A percentile compares a stretch with the other conserved stretches of the same genome.
phyloP scores from a whole-genome alignment of 2,113 vertebrate species.

The Actenoides hombroni region DNA sequence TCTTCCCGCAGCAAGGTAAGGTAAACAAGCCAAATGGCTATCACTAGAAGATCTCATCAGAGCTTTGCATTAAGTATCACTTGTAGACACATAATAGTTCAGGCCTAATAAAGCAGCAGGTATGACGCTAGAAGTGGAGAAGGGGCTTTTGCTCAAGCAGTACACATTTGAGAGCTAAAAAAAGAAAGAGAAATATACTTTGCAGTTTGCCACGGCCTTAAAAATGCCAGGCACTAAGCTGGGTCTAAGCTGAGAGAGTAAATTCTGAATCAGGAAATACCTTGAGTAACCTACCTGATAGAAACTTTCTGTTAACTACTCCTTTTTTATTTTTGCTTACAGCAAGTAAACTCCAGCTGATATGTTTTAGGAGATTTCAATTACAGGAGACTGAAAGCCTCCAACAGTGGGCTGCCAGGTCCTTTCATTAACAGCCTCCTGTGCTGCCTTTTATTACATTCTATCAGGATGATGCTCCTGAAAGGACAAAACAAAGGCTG shows the following conservation, averaged over 20 bases:
- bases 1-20: neutral
- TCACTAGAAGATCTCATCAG: neutral
- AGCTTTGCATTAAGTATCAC: neutral
- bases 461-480: neutral
- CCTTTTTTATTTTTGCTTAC: neutral
- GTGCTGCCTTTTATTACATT: neutral
- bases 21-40: neutral
- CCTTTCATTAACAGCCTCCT: neutral
- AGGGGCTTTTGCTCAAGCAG: accelerated
- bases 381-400: neutral
- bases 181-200: neutral
- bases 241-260: neutral
- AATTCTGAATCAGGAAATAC: neutral
- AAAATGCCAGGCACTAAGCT: neutral
- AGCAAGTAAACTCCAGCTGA: neutral
- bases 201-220: neutral
- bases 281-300: neutral
- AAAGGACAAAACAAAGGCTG: neutral
- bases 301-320: neutral
- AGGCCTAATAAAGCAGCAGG: neutral
- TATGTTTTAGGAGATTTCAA: neutral
- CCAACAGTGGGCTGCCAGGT: neutral
- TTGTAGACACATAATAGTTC: neutral
- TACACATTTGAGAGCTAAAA: too few species aligned
- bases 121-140: neutral